Evolutionary conservation across 2,888 invertebrate species (phyloP).

Genomic region (Marronus borbonicus): DNA sequence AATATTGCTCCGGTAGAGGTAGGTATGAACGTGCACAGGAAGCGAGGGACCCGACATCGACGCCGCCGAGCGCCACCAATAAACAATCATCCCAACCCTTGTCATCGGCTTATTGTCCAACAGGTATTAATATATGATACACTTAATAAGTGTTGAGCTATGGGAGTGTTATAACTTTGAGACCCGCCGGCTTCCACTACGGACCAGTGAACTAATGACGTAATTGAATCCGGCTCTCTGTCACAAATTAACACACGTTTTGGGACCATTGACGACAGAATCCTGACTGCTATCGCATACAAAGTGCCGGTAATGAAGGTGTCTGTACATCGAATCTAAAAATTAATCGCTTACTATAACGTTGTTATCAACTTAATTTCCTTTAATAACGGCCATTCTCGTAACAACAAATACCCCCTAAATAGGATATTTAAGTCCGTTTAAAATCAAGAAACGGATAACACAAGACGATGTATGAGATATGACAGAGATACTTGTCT

Average conservation of each 20-base stretch:
- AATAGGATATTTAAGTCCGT: no score
- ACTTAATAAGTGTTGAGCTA: slow-evolving; percentile 56
- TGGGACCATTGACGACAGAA: not conserved
- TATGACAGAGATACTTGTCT: no score
- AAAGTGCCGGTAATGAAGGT: slow-evolving; percentile 1
- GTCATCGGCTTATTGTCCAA: slow-evolving; percentile 64
- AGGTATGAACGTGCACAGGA: slow-evolving; percentile 48
- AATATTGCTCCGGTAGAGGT: slow-evolving; percentile 58
- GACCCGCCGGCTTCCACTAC: slow-evolving; percentile 22
- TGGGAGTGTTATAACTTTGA: slow-evolving; percentile 37
- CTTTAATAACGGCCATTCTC: no score
- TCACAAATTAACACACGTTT: slow-evolving; percentile 34
- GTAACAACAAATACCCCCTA: no score
- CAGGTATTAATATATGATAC: slow-evolving; percentile 63
- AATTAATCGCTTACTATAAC: not conserved
- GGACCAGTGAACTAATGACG: slow-evolving; percentile 36
- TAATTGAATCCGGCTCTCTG: slow-evolving; percentile 42
- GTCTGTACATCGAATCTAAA: not conserved
- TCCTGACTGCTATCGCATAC: not conserved
- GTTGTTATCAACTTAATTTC: no score
- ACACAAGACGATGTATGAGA: no score
- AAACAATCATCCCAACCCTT: slow-evolving; percentile 63
- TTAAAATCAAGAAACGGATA: no score
- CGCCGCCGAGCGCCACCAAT: slow-evolving; percentile 55
- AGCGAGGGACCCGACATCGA: slow-evolving; percentile 54